Base-by-base conservation (phyloP, 2,797 vertebrate species). In the Neosilurus hyrtlii region DNA sequence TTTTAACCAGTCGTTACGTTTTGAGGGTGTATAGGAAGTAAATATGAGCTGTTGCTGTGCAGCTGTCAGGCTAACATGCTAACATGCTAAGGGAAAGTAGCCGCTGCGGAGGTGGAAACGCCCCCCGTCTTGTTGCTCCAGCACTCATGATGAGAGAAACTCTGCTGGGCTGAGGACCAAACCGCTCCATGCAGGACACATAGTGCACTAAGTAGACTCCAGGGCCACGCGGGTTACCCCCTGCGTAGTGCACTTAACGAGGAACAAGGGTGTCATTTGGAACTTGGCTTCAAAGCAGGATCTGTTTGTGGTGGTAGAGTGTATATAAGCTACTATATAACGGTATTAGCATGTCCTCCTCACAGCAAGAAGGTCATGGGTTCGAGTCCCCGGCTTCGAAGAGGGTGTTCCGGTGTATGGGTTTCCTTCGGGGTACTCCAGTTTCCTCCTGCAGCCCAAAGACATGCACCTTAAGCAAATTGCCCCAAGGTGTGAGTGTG, bases 91-190 rank as follows among this genome's bases (percentile, higher is more conserved):
- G 18, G 75, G 65, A 79, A 72, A 72, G 81, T 82, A 37, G 15
- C 20, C 20, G 35, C 67, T 61, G 61, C 26, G 67, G 49, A 54
- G 37, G 77, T 81, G 86, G 87, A 88, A 89, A 89, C 90, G 88
- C 87, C 89, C 90, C 87, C 87, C 26, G 83, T 12, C 68, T 67
- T 56, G 54, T 14, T 30, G 72, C 49, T 77, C 49, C n/a, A 1
- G 5, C 3, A 4, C 43, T 35, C 52, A 6, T n/a, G 12, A 1
- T 26, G 30, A 9, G 71, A 26, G 49, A 2, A 37, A 59, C 35
- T 20, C 24, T 35, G 52, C 26, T 26, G n/a, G n/a, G 2, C 14
- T 2, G 72, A 37, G 12, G 1, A 75, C 30, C 30, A 59, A 75
- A 59, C 6, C 56, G 1, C 56, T 22, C 24, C 18, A 35, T 12